Evolutionary conservation across 2,888 invertebrate genomes (phyloP), one percentile per base, ranked within the genome.

Genomic region (Tetropium fuscum): DNA sequence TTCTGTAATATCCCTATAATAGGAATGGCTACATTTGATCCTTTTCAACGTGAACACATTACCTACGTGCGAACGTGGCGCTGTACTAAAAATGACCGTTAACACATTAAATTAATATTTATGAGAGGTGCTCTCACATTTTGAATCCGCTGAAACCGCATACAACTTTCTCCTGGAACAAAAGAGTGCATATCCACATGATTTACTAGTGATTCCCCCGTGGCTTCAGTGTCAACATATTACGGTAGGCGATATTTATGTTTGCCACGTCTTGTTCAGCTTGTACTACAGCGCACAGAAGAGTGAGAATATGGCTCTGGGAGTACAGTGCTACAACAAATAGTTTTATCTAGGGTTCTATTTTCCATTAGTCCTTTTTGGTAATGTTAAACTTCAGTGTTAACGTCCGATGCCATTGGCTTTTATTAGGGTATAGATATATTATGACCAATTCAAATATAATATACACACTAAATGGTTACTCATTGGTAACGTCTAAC

Each of bases 191-290:
- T 40, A 41, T 51, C 36, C 25, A 54, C 58, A 70, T 71, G 71
- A 70, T 73, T 73, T 70, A 71, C 68, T 60, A 62, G 53, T 56
- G 60, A 66, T 67, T 67, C 68, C 62, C 66, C 58, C 45, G 64
- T 57, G 68, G 67, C 70, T 70, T 68, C 69, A 67, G 70, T 70
- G 72, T 71, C 70, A 70, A 71, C 71, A 66, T 70, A 72, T 71
- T 69, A 71, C 60, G 56, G 38, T 49, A 45, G 63, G 58, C 34
- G 64, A 66, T 70, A 71, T 71, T 73, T 71, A 73, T 70, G 68
- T 63, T 63, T 32, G 38, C 64, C 58, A 45, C 60, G 55, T 63
- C 67, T 62, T 66, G 63, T 64, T 67, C 64, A 54, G 61, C 62
- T 69, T 71, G 69, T 70, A 67, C 48, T 63, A 67, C 69, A 67